Base-by-base conservation (phyloP, 2,888 invertebrate genomes). In the Lasius fuliginosus region DNA sequence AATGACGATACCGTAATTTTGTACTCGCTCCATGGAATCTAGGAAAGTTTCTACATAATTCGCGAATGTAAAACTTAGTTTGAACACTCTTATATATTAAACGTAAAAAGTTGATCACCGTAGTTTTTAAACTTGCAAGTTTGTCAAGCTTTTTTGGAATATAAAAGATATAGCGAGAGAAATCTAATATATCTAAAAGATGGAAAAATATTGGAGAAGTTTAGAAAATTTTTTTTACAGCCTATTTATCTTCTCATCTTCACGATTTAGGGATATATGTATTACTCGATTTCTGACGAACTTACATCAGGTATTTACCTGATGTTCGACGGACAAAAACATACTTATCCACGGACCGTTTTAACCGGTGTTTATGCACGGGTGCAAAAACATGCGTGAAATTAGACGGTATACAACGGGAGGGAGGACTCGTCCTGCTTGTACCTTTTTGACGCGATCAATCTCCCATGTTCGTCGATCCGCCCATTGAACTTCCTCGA, bases 391-490 rank as follows among this genome's bases (percentile, higher is more conserved):
- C n/a, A 0, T 49, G 74, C 33, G 23, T 56, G 69, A 87, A 89
- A 89, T 86, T 85, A 83, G 60, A 65, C 73, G 83, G 65, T 53
- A 67, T 73, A 53, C 40, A 73, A 53, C 18, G 53, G 56, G 40
- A 30, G 15, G 15, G 12, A 84, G 46, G 75, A 83, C 73, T 87
- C 83, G 77, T 65, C 53, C 15, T 74, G 67, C 15, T 64, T 76
- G 46, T 46, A 60, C 62, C 69, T 87, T 56, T 46, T 69, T 79
- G 77, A 76, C 60, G 49, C 76, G 83, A 87, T 90, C 87, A 88
- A 88, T 91, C 86, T 85, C 62, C 75, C 84, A 53, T 53, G 53
- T 81, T 46, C 67, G 84, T 83, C 81, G 82, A 77, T 81, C 42
- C 84, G 73, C 73, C 68, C 74, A 73, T 64, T 60, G 74, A 82